Evolutionary conservation across 2,888 invertebrate species (phyloP), one percentile per base, ranked within the genome.

Genomic region (Drosophila merina): DNA sequence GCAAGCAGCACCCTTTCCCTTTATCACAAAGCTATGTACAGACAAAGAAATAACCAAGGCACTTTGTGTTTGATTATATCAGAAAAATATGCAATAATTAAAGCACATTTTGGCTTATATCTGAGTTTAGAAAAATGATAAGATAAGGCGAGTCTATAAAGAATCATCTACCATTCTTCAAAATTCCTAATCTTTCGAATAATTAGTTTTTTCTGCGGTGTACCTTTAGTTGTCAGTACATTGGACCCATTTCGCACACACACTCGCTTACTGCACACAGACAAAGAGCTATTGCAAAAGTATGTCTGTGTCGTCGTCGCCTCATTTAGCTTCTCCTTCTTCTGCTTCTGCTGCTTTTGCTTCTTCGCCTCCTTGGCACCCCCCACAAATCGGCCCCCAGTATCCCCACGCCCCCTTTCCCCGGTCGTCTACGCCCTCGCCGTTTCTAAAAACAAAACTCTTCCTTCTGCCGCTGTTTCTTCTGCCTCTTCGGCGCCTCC

Each of bases 271-370:
- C n/a, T 47, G 8, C 25, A 12, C 51, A 55, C 51, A 71, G 86
- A 63, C 84, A 78, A 63, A 86, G 64, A 38, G 56, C 62, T 70
- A 58, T 48, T 67, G 49, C 68, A 57, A 84, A 84, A 79, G 88
- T 86, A 79, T 88, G 85, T 86, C 86, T 86, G 85, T 86, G 88
- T 88, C 87, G 69, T 51, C 74, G 72, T 75, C 75, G 81, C 86
- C 87, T 84, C 84, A 84, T 84, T 84, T 87, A 87, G 87, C 86
- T 76, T 76, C 80, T 75, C 49, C 85, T 66, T 68, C 67, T 48
- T 48, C 38, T 8, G 25, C 20, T 20, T 20, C 20, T 20, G 20
- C 20, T 20, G 20, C 20, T 20, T 20, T 12, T 14, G 12, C 40
- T 14, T 40, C 40, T 12, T 14, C 42, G 20, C 20, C 44, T 44